These are phyloP conservation scores for Rhinichthys osculus DNA, from an alignment of 2,797 vertebrate species.

Conservation along the genomic window DNA sequence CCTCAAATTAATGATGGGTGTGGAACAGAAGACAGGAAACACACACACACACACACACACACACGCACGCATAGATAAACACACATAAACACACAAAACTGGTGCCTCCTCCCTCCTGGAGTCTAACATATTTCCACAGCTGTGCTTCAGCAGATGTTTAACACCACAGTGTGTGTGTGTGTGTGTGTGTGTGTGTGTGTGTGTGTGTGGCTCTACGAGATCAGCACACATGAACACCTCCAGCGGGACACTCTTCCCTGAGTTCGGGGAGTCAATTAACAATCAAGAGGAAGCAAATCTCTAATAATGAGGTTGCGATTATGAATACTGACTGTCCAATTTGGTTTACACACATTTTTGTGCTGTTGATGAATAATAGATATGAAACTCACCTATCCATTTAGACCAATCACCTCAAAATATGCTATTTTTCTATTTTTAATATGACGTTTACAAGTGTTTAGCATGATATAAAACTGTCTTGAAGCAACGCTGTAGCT, in stretches of 20 bases:
- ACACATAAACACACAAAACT: slow-evolving; percentile 56
- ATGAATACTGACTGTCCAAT: not conserved
- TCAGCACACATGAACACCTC: not conserved
- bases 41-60: slow-evolving; percentile 36
- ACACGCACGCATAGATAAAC: slow-evolving; percentile 44
- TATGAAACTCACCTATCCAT: not conserved
- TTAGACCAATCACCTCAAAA: not conserved
- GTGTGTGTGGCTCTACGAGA: slow-evolving; percentile 6
- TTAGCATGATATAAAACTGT: not conserved
- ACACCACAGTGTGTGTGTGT: slow-evolving; percentile 19
- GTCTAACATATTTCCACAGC: slow-evolving; percentile 69
- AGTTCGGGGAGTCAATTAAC: not conserved
- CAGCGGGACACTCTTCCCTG: not conserved
- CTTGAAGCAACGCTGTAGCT: not conserved
- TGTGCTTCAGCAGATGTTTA: slow-evolving; percentile 77
- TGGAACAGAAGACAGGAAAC: slow-evolving; percentile 58
- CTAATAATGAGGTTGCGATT: not conserved
- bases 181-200: slow-evolving; percentile 33
- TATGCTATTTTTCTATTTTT: not conserved
- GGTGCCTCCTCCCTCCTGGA: slow-evolving; percentile 62
- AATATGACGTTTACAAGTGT: not conserved
- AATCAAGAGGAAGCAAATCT: not conserved
- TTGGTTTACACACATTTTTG: not conserved
- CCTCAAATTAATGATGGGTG: slow-evolving; percentile 66
- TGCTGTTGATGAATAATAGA: not conserved